These are phyloP conservation scores for Chaetodon trifasciatus DNA, from an alignment of 2,797 vertebrate species.

Conservation along the genomic window DNA sequence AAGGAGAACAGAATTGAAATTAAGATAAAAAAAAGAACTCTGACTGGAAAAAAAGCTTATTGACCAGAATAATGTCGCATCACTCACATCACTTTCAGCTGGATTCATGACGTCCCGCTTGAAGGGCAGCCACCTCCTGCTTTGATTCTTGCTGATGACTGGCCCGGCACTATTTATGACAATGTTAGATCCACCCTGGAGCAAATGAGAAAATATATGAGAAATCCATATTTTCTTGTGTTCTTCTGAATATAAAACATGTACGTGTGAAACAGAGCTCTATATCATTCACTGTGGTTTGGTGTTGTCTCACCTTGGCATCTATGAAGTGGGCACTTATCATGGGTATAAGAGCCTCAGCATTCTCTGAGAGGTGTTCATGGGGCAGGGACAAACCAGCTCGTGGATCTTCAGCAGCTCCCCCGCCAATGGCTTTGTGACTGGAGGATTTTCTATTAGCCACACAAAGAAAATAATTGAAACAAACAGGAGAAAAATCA, in stretches of 20 bases:
- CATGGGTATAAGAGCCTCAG: constrained; percentile 88
- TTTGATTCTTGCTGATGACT: constrained; percentile 78
- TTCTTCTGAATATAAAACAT: neutral
- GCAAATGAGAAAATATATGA: constrained; percentile 27
- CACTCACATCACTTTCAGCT: constrained; percentile 86
- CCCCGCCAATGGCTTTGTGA: constrained; percentile 87
- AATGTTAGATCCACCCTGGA: constrained; percentile 89
- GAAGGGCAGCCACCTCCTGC: constrained; percentile 87
- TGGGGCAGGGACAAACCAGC: constrained; percentile 70
- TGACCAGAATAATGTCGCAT: neutral
- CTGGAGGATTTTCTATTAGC: constrained; percentile 88
- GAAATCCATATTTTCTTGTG: neutral
- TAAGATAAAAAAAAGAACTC: neutral
- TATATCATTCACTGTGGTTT: neutral
- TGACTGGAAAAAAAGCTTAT: neutral
- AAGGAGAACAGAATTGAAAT: neutral
- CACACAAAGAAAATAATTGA: constrained; percentile 20
- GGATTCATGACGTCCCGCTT: constrained; percentile 68
- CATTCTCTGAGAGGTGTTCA: constrained; percentile 82
- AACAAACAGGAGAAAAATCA: constrained; percentile 8
- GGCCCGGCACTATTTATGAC: constrained; percentile 87
- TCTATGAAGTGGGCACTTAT: constrained; percentile 86
- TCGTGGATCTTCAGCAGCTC: constrained; percentile 78
- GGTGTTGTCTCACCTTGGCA: constrained; percentile 87
- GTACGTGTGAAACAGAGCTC: neutral